Conservation (phyloP, 2,113 vertebrate genomes). For the Indicator indicator region DNA sequence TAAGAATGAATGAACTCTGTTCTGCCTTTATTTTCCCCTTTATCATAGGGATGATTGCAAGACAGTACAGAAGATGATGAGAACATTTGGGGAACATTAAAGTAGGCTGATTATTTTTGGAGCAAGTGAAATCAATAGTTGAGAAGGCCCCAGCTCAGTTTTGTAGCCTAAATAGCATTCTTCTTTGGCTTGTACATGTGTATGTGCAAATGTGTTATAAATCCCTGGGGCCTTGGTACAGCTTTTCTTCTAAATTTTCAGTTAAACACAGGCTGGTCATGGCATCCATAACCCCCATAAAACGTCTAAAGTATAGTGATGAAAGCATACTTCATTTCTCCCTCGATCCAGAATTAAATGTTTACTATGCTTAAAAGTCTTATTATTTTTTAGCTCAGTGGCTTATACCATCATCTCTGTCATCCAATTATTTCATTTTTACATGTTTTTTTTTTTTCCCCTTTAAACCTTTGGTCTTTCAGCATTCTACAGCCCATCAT, state of each 20-base stretch:
- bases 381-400: conserved; percentile 13
- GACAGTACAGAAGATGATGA: background rate
- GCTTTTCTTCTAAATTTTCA: background rate
- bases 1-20: background rate
- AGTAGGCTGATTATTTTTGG: background rate
- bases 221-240: background rate
- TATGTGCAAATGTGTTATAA: background rate
- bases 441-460: no score
- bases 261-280: background rate
- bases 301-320: background rate
- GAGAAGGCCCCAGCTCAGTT: background rate
- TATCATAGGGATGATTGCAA: background rate
- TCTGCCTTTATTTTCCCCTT: background rate
- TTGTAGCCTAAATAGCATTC: background rate
- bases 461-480: background rate
- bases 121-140: background rate
- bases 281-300: background rate
- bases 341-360: conserved; percentile 16
- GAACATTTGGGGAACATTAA: background rate
- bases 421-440: conserved; percentile 18
- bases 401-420: background rate
- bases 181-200: background rate
- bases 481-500: background rate
- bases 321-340: conserved; percentile 8
- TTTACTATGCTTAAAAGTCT: background rate